Base-by-base conservation (phyloP, 2,113 vertebrate genomes). In the Malurus elegans region DNA sequence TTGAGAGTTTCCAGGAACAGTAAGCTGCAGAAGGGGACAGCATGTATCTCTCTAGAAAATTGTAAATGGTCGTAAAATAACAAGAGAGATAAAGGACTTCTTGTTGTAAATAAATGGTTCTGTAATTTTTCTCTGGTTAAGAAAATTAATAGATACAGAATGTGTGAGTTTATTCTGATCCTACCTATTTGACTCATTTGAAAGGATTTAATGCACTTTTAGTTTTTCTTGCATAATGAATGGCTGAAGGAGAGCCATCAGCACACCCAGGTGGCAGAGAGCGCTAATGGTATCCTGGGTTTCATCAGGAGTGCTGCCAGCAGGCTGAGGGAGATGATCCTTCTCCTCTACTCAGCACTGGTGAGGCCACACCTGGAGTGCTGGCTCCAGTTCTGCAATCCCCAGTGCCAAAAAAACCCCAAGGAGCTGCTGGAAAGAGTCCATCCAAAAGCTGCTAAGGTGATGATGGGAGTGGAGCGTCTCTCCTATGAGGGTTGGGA, bases 251-350 rank as follows among this genome's bases (percentile, higher is more conserved):
- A 18, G 44, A 64, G 45, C 29, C 80, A 79, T 67, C 76, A 54
- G 50, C 7, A 8, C 1, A 6, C 12, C 29, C 32, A 4, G 3
- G 10, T 0, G 0, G 40, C 48, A 69, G 45, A 40, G 50, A 47
- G 36, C 8, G 31, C n/a, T 90, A 4, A 17, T 36, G 36, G 21
- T 57, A 1, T 44, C 21, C 44, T 70, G 70, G n/a, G 36, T 42
- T 81, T 24, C 56, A 5, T n/a, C 21, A 56, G 34, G 18, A 84
- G 23, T 7, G 6, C 28, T 78, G 45, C 26, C 73, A 74, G 64
- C 69, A 67, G 44, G 10, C 31, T 56, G 28, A 18, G 32, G 23
- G 38, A 53, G 24, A 7, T n/a, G 36, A n/a, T 67, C 45, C 38
- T 60, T 67, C 28, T 53, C 36, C 45, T 74, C 28, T 45, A 0